phyloP scores from a whole-genome alignment of 2,888 invertebrate species.

The Taphrorychus bicolor region DNA sequence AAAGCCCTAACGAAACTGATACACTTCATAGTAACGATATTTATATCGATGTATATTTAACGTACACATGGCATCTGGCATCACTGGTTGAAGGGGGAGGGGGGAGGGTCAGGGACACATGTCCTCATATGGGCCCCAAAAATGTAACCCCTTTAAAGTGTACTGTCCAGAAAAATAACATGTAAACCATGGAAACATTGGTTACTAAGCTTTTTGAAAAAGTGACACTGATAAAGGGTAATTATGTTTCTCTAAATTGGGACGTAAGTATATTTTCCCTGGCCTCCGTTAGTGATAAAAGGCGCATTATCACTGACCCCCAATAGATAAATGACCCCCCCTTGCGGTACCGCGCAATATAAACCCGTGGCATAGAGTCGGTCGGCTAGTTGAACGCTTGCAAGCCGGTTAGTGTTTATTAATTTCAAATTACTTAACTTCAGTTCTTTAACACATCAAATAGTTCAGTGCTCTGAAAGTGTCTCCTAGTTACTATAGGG shows the following conservation, averaged over 20 bases:
- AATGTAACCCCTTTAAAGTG: too few relatives aligned
- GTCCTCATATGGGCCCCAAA: too few relatives aligned
- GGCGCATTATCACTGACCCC: conserved; percentile 50
- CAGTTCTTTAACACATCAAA: not conserved
- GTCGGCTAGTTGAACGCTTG: not conserved
- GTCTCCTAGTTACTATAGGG: conserved; percentile 23
- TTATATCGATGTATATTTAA: too few relatives aligned
- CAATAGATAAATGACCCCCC: conserved; percentile 52
- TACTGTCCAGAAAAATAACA: too few relatives aligned
- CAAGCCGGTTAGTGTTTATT: not conserved
- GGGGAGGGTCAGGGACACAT: too few relatives aligned
- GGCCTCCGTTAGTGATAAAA: conserved; percentile 49
- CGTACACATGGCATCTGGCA: too few relatives aligned
- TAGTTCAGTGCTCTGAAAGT: conserved; percentile 18
- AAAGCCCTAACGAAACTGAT: too few relatives aligned
- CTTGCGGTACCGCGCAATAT: conserved; percentile 47
- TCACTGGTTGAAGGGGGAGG: too few relatives aligned
- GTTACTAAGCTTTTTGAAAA: not conserved
- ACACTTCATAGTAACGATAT: too few relatives aligned
- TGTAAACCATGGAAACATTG: too few relatives aligned
- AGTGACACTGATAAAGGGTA: conserved; percentile 8
- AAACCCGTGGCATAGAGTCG: conserved; percentile 47
- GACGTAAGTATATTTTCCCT: conserved; percentile 51
- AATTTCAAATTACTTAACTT: not conserved
- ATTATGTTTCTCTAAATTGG: conserved; percentile 40